Base-by-base conservation (phyloP, 2,888 invertebrate species). In the Polydrusus pterygomalis region DNA sequence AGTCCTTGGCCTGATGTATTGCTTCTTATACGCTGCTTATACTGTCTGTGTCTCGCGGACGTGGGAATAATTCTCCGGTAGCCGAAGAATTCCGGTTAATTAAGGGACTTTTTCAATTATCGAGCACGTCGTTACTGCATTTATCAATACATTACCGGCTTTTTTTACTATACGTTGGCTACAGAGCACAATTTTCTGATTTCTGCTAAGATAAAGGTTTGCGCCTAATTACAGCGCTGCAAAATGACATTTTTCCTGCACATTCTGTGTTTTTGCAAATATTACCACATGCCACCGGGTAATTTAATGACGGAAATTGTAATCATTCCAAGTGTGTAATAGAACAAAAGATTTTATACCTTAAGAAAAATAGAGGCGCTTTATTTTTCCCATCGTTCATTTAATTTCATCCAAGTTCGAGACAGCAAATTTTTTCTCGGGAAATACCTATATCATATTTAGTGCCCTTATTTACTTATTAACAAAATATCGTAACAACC, bases 81-180 rank as follows among this genome's bases (percentile, higher is more conserved):
- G 83, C 82, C 78, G 70, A 81, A 80, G 83, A 83, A 83, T 83
- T 82, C 81, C 80, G 80, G 83, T 83, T 84, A 83, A 83, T 84
- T 84, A 84, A 82, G 81, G 83, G 80, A 81, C 82, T 83, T 84
- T 83, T 84, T 83, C 84, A 83, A 84, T 84, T 84, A 83, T 82
- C 81, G 80, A 80, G 80, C 79, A 80, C 77, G 81, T 80, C 82
- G 81, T 84, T 81, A 75, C 81, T 78, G 82, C 80, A 81, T 82
- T 81, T 82, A 82, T 81, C 82, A 81, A 81, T 82, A 81, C 81
- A 79, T 82, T 81, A 81, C 80, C 79, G 76, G 67, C 69, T 78
- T 80, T 82, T n/a, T 81, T 81, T 79, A 70, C 70, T 62, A 74
- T 70, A 68, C 69, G 73, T 34, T 73, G 73, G 54, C 68, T n/a